A percentile compares a stretch with the other conserved stretches of the same genome.
phyloP scores from a whole-genome alignment of 1,140 invertebrate genomes.

The Papilio polyxenes region DNA sequence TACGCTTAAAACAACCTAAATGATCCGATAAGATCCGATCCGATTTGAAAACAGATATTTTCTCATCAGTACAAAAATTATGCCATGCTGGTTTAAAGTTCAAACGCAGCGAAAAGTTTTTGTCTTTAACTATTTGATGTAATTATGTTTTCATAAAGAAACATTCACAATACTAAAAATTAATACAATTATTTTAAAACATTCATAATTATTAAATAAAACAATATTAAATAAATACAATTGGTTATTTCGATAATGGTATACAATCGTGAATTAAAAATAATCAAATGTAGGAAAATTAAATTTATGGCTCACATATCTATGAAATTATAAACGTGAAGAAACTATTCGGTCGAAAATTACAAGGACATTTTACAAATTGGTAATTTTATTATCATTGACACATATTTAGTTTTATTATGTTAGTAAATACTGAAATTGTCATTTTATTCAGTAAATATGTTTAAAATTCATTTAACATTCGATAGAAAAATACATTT shows the following conservation, averaged over 20 bases:
- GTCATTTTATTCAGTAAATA: neutral
- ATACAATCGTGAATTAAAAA: neutral
- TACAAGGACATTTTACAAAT: neutral
- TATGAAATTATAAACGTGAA: neutral
- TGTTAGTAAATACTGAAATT: neutral
- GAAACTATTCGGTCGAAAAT: too few relatives aligned
- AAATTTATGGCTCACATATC: neutral
- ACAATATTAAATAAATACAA: constrained; percentile 23
- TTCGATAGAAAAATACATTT: neutral
- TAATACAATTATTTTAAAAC: constrained; percentile 20
- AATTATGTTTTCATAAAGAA: neutral
- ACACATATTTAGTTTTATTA: neutral
- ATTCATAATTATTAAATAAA: constrained; percentile 17
- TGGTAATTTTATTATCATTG: neutral
- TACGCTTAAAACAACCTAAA: neutral
- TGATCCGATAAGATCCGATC: too few relatives aligned
- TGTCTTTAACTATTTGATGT: too few relatives aligned
- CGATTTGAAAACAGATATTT: too few relatives aligned
- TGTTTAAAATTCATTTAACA: neutral
- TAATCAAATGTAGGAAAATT: neutral
- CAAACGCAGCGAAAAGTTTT: too few relatives aligned
- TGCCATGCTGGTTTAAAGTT: too few relatives aligned
- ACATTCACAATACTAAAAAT: neutral
- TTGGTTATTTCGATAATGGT: neutral
- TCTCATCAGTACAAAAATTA: too few relatives aligned